Evolutionary conservation across 2,888 invertebrate genomes (phyloP).

Genomic region (Phaedon cochleariae): DNA sequence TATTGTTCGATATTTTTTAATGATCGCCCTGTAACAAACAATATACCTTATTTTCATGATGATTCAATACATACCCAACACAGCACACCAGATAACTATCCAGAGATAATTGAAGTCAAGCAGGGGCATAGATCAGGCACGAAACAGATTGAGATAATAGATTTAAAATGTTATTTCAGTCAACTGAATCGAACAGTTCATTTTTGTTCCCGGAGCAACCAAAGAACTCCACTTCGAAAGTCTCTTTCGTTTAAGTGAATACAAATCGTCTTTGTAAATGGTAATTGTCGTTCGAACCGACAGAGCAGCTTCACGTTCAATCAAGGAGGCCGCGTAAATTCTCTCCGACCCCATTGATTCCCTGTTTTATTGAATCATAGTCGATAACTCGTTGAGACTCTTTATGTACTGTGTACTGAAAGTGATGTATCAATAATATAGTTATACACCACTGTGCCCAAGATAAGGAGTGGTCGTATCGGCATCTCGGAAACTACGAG

Average conservation of each 20-base stretch:
- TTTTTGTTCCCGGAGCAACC: neutral
- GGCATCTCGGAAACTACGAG: no score
- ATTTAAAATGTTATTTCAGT: neutral
- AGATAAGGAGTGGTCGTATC: no score
- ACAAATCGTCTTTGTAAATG: constrained; percentile 56
- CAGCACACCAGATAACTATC: no score
- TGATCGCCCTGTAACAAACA: no score
- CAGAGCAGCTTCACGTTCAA: constrained; percentile 50
- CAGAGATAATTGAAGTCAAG: neutral
- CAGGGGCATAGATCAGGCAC: neutral
- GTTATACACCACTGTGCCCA: no score
- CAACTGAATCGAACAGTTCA: neutral
- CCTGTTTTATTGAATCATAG: constrained; percentile 27
- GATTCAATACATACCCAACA: no score
- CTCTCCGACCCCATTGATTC: constrained; percentile 27
- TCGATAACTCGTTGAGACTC: neutral
- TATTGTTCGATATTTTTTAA: no score
- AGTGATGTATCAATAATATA: no score
- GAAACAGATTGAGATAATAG: neutral
- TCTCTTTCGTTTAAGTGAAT: constrained; percentile 53
- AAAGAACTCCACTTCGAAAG: constrained; percentile 41
- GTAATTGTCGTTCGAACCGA: constrained; percentile 54
- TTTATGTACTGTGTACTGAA: neutral
- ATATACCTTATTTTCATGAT: no score
- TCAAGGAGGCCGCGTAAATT: constrained; percentile 38